A percentile compares a stretch with the other conserved stretches of the same genome.
These are phyloP conservation scores for Prionailurus viverrinus DNA, from an alignment of 2,113 vertebrate species.

Conservation along the genomic window DNA sequence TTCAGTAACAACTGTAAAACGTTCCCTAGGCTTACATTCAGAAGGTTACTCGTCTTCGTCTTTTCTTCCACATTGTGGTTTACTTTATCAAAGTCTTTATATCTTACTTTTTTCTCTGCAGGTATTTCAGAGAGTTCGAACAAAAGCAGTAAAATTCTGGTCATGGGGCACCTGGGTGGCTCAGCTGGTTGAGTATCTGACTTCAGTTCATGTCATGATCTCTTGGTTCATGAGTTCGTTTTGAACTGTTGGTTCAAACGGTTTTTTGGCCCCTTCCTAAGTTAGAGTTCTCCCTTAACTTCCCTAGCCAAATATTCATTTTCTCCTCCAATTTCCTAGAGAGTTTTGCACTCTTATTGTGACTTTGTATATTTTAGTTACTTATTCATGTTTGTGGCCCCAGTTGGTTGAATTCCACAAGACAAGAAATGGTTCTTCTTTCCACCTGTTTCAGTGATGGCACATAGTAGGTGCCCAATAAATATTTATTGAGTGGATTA, in stretches of 20 bases:
- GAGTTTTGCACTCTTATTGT: background rate
- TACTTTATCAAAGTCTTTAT: background rate
- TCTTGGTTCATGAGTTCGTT: no score
- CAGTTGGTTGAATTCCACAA: background rate
- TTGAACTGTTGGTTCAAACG: no score
- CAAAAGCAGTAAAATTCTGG: constrained; percentile 28
- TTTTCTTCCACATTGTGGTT: background rate
- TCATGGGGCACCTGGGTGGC: background rate
- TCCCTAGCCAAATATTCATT: background rate
- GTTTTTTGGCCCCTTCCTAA: background rate
- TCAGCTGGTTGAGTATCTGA: no score
- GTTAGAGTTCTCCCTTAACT: background rate
- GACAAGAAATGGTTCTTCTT: background rate
- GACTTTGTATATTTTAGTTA: background rate
- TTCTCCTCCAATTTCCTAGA: background rate
- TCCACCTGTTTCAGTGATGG: background rate
- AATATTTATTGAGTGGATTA: background rate
- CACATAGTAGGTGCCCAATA: background rate
- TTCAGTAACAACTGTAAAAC: background rate
- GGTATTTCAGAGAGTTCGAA: background rate
- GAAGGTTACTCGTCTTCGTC: background rate
- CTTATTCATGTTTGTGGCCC: background rate
- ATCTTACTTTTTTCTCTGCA: background rate
- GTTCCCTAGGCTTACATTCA: background rate
- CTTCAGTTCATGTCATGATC: no score